Evolutionary conservation across 2,888 invertebrate genomes (phyloP), one percentile per base, ranked within the genome.

Genomic region (Ischnura elegans): DNA sequence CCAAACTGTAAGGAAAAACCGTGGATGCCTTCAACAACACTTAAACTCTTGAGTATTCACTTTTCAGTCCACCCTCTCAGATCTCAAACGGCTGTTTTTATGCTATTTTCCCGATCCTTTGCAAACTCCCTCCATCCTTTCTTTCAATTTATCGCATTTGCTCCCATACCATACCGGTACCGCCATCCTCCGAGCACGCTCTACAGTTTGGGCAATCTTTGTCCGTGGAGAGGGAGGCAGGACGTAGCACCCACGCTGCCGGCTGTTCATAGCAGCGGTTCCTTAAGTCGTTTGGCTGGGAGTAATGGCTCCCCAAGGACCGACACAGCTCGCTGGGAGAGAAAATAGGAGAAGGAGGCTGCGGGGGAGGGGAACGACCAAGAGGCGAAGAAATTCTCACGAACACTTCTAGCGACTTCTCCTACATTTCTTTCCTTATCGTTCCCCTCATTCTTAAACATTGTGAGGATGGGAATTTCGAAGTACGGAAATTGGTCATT

Each of bases 261-360:
- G 90, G 90, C 61, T 66, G 90, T 90, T 90, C 90, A 66, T 43
- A 90, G 90, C 90, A 66, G 90, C 90, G 90, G 90, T 66, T 87
- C 55, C 76, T 76, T 36, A 76, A 76, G 87, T 42, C 87, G 87
- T 87, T 90, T 90, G 90, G 90, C 66, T 90, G 61, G 55, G 90
- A 90, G 90, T 90, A 90, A 90, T 90, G 90, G 61, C 66, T 90
- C 90, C 66, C 90, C 61, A 4, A 25, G 66, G 61, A 36, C 61
- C 29, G 29, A 36, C 5, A 13, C 47, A n/a, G 36, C 87, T 36
- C 29, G 55, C 10, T n/a, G 43, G 90, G 43, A 19, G 51, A 66
- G 90, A n/a, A 55, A 76, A 76, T 76, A 76, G 36, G 36, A 76
- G 29, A 6, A 61, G 25, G 16, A 10, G 13, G 36, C 10, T 36